A percentile compares a stretch with the other conserved stretches of the same genome.
These are phyloP conservation scores for Volucella inanis DNA, from an alignment of 2,888 invertebrate species.

Conservation along the genomic window DNA sequence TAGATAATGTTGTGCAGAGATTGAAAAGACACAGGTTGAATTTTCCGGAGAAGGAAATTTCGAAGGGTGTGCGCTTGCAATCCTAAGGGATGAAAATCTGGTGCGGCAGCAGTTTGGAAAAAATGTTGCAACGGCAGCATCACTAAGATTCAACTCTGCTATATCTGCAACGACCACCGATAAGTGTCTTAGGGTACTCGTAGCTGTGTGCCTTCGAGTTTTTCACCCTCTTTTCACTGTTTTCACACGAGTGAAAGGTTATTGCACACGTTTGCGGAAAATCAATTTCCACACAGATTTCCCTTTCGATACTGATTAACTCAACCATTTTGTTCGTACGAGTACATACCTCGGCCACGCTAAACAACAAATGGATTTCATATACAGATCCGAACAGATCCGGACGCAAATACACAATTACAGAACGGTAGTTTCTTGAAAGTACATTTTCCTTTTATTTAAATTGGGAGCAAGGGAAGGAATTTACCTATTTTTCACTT, in stretches of 20 bases:
- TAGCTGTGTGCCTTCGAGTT: constrained; percentile 15
- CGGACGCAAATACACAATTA: too few relatives aligned
- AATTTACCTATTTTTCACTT: constrained; percentile 61
- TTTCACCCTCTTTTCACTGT: constrained; percentile 47
- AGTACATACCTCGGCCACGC: not conserved
- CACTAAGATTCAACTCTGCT: constrained; percentile 2
- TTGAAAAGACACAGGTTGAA: constrained; percentile 61
- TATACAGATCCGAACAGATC: too few relatives aligned
- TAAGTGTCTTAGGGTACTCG: not conserved
- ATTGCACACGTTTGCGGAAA: constrained; percentile 69
- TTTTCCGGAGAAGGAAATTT: constrained; percentile 68
- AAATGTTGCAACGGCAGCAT: constrained; percentile 14
- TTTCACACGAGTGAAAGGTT: constrained; percentile 35
- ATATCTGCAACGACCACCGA: not conserved
- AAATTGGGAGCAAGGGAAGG: not conserved
- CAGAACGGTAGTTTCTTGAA: not conserved
- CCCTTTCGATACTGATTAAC: constrained; percentile 47
- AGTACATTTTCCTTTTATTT: not conserved
- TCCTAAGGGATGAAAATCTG: constrained; percentile 55
- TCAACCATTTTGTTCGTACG: constrained; percentile 12
- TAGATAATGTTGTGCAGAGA: not conserved
- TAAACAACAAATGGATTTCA: constrained; percentile 5
- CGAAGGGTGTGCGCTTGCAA: constrained; percentile 38
- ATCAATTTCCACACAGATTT: constrained; percentile 71
- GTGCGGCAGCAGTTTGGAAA: constrained; percentile 29